These are phyloP conservation scores for Spilarctia lutea DNA, from an alignment of 2,888 invertebrate genomes.

Conservation along the genomic window DNA sequence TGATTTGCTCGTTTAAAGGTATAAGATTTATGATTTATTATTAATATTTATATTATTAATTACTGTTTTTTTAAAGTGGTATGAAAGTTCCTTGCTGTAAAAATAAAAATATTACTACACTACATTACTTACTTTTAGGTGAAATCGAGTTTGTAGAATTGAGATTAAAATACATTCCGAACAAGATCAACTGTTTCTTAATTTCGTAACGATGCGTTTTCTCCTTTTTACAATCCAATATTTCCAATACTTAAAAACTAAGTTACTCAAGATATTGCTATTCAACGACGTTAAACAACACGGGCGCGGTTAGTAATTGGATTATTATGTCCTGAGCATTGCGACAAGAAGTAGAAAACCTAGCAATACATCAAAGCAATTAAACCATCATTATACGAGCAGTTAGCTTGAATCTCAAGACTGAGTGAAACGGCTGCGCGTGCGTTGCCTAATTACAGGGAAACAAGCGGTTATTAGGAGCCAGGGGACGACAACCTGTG, in stretches of 20 bases:
- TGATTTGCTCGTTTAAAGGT: no score
- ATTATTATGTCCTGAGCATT: conserved; percentile 15
- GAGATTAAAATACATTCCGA: not conserved
- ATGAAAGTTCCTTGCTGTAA: not conserved
- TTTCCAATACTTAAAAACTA: not conserved
- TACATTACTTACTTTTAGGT: not conserved
- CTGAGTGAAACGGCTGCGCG: conserved; percentile 31
- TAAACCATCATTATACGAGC: conserved; percentile 31
- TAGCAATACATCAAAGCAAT: conserved; percentile 24
- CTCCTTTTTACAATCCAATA: not conserved
- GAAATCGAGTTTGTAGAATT: not conserved
- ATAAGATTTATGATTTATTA: no score
- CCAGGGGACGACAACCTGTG: conserved; percentile 13
- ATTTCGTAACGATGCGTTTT: not conserved
- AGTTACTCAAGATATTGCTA: not conserved
- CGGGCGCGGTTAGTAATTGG: conserved; percentile 9
- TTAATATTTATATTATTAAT: no score
- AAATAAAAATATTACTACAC: not conserved
- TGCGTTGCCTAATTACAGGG: conserved; percentile 36
- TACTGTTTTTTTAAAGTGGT: not conserved
- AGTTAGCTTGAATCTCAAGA: conserved; percentile 23
- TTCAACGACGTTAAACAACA: conserved; percentile 4
- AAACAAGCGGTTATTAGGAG: conserved; percentile 31
- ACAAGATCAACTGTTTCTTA: not conserved
- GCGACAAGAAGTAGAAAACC: conserved; percentile 26